Base-by-base conservation (phyloP, 2,113 vertebrate genomes). In the Hemiscyllium ocellatum region DNA sequence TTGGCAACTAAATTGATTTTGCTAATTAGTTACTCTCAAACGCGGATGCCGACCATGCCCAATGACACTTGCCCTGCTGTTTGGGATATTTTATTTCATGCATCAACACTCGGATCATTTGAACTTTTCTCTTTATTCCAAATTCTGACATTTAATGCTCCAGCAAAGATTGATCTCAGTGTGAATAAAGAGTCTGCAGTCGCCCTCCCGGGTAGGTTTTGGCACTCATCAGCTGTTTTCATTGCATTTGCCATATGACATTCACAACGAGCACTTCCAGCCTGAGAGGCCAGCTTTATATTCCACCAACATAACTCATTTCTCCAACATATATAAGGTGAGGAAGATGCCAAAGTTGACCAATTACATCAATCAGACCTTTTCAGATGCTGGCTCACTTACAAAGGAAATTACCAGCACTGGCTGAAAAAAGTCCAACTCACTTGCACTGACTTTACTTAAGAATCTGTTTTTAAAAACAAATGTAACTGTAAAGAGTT, bases 241-340 rank as follows among this genome's bases (percentile, higher is more conserved):
- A 93, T 93, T 93, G n/a, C 89, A 93, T 68, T 93, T 93, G 89
- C 68, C 89, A 93, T 68, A 66, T 33, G 89, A 66, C 89, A 93
- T n/a, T 93, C 56, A 66, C 61, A 93, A 93, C 61, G 42, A 93
- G 66, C 89, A 66, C 33, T 33, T 91, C 56, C 56, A 37, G 61
- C 65, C 4, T 66, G 89, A 91, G 65, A 65, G 37, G 33, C 61
- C 37, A 66, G 61, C 89, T 37, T 93, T 68, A 15, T 66, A 93
- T 66, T 93, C 37, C 61, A 66, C n/a, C 22, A 66, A 93, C 61
- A 20, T 66, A 93, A 33, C 68, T 93, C 61, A 93, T 93, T 93
- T 33, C 65, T 91, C 26, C 33, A 56, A 65, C n/a, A n/a, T 93
- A 68, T 93, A n/a, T 20, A 66, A 20, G 80, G 37, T 47, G 80